Evolutionary conservation across 2,888 invertebrate genomes (phyloP).

Genomic region (Xestobium rufovillosum): DNA sequence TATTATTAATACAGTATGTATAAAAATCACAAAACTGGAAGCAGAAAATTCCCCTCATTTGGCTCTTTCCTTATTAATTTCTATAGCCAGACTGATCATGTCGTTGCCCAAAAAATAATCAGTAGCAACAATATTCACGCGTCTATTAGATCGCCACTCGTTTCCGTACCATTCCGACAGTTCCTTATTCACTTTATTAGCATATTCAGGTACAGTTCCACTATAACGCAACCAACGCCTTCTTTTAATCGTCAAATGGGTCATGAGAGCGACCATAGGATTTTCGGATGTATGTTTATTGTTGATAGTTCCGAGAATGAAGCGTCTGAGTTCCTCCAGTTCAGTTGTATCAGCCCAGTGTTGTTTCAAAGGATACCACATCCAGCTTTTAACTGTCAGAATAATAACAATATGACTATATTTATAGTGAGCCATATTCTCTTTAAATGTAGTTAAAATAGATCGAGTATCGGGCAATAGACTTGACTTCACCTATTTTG

Average conservation of each 20-base stretch:
- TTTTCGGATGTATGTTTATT: slow-evolving; percentile 32
- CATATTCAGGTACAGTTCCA: too few species aligned
- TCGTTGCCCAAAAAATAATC: slow-evolving; percentile 61
- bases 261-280: slow-evolving; percentile 54
- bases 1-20: too few species aligned
- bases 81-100: slow-evolving; percentile 53
- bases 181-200: slow-evolving; percentile 55
- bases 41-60: too few species aligned
- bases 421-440: too few species aligned
- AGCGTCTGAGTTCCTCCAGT: slow-evolving; percentile 17
- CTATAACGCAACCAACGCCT: slow-evolving; percentile 51
- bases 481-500: too few species aligned
- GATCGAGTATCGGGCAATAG: too few species aligned
- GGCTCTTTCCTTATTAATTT: slow-evolving; percentile 27
- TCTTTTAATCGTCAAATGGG: slow-evolving; percentile 57
- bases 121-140: slow-evolving; percentile 59
- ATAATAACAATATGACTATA: background rate
- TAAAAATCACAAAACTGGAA: too few species aligned
- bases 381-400: slow-evolving; percentile 19
- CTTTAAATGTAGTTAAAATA: too few species aligned
- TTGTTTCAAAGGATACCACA: slow-evolving; percentile 18
- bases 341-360: slow-evolving; percentile 27
- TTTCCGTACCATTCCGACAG: slow-evolving; percentile 55
- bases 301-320: too few species aligned
- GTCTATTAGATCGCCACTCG: slow-evolving; percentile 48